Evolutionary conservation across 2,113 vertebrate species (phyloP).

Genomic region (Cochlearius cochlearius): DNA sequence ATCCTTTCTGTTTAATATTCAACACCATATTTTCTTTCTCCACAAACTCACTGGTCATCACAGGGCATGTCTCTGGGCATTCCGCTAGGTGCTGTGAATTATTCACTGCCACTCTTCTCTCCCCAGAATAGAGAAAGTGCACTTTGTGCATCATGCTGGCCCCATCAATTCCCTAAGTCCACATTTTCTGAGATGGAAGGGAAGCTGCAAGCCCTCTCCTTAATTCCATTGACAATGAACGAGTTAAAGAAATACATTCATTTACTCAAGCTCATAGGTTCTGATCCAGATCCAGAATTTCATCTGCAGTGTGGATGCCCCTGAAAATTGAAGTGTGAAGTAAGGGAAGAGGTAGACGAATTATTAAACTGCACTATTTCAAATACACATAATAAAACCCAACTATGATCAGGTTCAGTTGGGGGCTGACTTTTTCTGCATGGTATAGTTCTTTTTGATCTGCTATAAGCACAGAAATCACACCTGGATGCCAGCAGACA

Average conservation of each 20-base stretch:
- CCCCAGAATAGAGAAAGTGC: neutral
- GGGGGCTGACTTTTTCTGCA: neutral
- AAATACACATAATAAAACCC: neutral
- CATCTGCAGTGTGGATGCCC: neutral
- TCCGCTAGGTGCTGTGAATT: neutral
- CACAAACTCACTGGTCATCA: constrained; percentile 2
- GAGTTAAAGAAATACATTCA: neutral
- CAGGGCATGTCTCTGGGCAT: neutral
- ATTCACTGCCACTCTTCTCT: neutral
- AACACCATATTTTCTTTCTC: neutral
- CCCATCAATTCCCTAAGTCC: neutral
- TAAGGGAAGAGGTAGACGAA: neutral
- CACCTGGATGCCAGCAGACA: neutral
- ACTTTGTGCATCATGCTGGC: neutral
- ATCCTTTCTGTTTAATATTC: constrained; percentile 34
- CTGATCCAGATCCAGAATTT: neutral
- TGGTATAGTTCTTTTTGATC: neutral
- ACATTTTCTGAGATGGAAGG: neutral
- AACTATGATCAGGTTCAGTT: neutral
- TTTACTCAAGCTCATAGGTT: neutral
- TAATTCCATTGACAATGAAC: neutral
- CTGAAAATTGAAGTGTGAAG: neutral
- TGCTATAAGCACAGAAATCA: neutral
- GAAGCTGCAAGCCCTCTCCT: neutral
- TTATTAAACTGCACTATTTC: neutral